Evolutionary conservation across 2,113 vertebrate species (phyloP).

Genomic region (Cisticola juncidis): DNA sequence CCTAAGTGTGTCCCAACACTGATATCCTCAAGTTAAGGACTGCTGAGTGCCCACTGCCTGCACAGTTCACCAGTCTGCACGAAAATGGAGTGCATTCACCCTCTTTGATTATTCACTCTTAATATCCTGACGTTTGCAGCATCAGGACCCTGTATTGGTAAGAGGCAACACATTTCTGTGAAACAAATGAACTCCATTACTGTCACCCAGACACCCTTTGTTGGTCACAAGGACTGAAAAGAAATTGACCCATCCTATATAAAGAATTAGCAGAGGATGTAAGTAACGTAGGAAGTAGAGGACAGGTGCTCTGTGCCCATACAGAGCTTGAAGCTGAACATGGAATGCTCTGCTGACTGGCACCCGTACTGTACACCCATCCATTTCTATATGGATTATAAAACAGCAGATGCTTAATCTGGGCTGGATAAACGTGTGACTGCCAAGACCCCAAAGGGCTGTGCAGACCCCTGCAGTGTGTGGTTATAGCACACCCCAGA

Average conservation of each 20-base stretch:
- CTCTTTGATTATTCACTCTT: not conserved
- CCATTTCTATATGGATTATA: not conserved
- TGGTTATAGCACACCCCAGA: not conserved
- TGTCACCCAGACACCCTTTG: not conserved
- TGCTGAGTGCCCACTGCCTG: not conserved
- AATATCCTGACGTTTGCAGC: fast-evolving
- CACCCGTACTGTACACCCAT: not conserved
- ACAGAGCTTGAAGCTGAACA: not conserved
- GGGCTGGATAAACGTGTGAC: not conserved
- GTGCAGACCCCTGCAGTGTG: not conserved
- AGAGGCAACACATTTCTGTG: not conserved
- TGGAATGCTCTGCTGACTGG: not conserved
- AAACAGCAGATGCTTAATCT: not conserved
- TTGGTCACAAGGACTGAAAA: not conserved
- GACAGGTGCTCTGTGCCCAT: not conserved
- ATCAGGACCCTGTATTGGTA: not conserved
- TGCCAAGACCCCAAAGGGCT: not conserved
- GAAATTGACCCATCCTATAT: not conserved
- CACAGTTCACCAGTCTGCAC: not conserved
- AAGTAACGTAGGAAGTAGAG: not conserved
- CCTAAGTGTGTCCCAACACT: not conserved
- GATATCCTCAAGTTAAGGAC: not conserved
- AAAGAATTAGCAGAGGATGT: not conserved
- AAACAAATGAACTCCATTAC: not conserved
- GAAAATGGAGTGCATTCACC: not conserved